Evolutionary conservation across 92 coral and sea anemone species (phyloP), one percentile per base, ranked within the genome.

Genomic region (Siderastrea siderea): DNA sequence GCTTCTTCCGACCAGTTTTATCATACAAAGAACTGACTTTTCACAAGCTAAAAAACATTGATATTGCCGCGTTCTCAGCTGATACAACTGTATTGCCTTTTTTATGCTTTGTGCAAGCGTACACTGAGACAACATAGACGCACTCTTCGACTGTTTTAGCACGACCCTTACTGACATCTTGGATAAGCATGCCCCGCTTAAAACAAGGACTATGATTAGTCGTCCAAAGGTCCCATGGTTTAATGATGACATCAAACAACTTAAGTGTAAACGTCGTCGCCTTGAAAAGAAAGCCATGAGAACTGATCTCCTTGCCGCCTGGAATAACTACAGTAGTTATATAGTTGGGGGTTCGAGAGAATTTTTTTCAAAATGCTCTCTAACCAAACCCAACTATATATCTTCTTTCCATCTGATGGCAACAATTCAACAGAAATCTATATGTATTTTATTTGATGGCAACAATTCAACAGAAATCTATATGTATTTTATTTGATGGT

Each of bases 1-100:
- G 57, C 16, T 61, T 88, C 62, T 52, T 71, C 16, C 83, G 83
- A 64, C 92, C 83, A 43, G 77, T 26, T 63, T 80, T 81, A 16
- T 75, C 79, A 62, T 79, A 57, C 50, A 88, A 82, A n/a, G 92
- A 88, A 75, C 50, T 82, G 51, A 58, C 49, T 63, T 88, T 71
- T 88, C 84, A 79, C 64, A 82, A 88, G 71, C 48, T 88, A 19
- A 88, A 72, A 48, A 69, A 72, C 8, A 88, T 63, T 38, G 80
- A 81, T 71, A 57, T 87, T 46, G 77, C 68, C 59, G 70, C 85
- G 64, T 87, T 87, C 75, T 49, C 55, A 87, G 68, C 80, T 67
- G 80, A 87, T 51, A 47, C 38, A 26, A 26, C 38, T 26, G 38
- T 53, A 7, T 87, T 77, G 11, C 64, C 14, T 45, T 47, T 55